Base-by-base conservation (phyloP, 2,113 vertebrate species). In the Scolopax mira region DNA sequence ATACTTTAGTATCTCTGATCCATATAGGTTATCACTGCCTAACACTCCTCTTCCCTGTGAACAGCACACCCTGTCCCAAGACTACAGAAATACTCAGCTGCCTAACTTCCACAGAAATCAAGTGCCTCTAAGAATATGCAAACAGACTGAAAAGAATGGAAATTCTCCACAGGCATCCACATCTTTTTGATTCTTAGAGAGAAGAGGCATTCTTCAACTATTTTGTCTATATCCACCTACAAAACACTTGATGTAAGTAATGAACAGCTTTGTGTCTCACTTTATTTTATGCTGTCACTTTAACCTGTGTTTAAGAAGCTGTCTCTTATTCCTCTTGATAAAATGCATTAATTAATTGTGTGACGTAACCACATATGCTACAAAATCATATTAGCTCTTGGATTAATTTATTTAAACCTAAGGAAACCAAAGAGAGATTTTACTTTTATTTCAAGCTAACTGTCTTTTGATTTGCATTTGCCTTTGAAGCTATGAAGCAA, bases 401-500 rank as follows among this genome's bases (percentile, higher is more conserved):
- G 66, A 66, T 77, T 89, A 89, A 75, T 75, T 25, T 86, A 55
- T 85, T 91, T 82, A 91, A 87, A 64, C n/a, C 28, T 44, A 78
- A 94, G 62, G 73, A 93, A 96, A 94, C 10, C 17, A 93, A 93
- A 79, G 21, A 57, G 25, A 57, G 10, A 33, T 83, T 62, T 90
- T 88, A 78, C 30, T 9, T 95, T 93, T 93, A 46, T 92, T 93
- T 95, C 64, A 92, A 74, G 16, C 25, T 67, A 87, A 33, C 46
- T 70, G 18, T 28, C n/a, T 91, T 96, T 82, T 61, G 49, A 94
- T 96, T 9, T 46, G 21, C 69, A 62, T 90, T 91, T 96, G 54
- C 39, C 91, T 97, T 97, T 94, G 90, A 97, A 97, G 89, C 10
- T 66, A 64, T 41, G 39, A 27, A 96, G 44, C 19, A 91, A 77